phyloP scores from a whole-genome alignment of 2,113 vertebrate genomes.

The Rhabdomys dilectus region DNA sequence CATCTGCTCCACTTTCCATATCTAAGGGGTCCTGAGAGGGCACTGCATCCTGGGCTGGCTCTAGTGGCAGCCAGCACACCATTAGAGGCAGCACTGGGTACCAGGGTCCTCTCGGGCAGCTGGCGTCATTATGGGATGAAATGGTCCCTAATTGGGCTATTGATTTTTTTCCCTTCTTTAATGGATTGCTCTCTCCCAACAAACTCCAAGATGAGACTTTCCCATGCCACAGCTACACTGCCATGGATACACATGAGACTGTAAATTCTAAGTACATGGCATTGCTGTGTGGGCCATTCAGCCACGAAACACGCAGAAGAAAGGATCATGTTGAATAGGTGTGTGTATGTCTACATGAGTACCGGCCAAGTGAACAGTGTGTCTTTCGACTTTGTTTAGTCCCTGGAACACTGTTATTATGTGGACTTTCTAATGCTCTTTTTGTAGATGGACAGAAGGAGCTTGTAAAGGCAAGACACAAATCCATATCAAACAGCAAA shows the following conservation, averaged over 20 bases:
- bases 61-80: neutral
- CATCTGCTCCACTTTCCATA: neutral
- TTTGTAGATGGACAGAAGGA: neutral
- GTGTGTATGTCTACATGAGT: neutral
- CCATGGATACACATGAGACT: slow-evolving; percentile 64
- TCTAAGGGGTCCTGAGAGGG: neutral
- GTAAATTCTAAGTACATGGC: neutral
- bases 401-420: neutral
- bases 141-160: slow-evolving; percentile 87
- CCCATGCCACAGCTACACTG: slow-evolving; percentile 64
- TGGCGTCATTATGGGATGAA: slow-evolving; percentile 83
- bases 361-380: accelerated
- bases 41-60: neutral
- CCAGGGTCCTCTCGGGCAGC: slow-evolving; percentile 77
- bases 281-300: neutral
- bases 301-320: neutral
- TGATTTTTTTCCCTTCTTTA: slow-evolving; percentile 85
- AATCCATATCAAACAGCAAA: neutral
- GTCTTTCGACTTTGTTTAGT: neutral
- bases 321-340: neutral
- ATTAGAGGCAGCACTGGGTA: slow-evolving; percentile 33
- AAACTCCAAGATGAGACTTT: slow-evolving; percentile 77
- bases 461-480: neutral
- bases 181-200: slow-evolving; percentile 85
- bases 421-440: neutral